A percentile compares a stretch with the other conserved stretches of the same genome.
These are phyloP conservation scores for Synergus umbraculus DNA, from an alignment of 2,888 invertebrate genomes.

Conservation along the genomic window DNA sequence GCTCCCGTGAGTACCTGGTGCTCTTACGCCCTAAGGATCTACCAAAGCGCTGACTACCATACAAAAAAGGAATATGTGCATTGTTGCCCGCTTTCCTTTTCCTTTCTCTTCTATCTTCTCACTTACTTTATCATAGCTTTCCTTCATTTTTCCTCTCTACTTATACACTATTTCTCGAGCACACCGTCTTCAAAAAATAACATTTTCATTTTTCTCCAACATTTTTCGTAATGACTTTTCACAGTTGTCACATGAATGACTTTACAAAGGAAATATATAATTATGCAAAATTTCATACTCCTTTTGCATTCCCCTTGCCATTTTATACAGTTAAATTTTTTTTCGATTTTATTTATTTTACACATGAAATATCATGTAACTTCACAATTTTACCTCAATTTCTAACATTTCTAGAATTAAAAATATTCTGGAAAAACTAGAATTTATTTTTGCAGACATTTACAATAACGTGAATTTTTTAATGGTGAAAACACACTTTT, in stretches of 20 bases:
- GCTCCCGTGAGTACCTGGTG: conserved; percentile 66
- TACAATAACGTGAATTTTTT: too few relatives aligned
- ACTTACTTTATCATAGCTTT: background rate
- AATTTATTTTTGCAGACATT: background rate
- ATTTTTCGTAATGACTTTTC: background rate
- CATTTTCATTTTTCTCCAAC: background rate
- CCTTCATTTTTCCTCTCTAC: background rate
- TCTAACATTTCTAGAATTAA: background rate
- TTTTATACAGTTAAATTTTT: background rate
- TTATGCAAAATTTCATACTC: background rate
- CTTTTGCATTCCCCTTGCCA: background rate
- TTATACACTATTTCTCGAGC: background rate
- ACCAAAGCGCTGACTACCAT: conserved; percentile 28
- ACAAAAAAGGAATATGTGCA: conserved; percentile 23
- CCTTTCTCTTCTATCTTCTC: background rate
- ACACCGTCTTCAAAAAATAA: background rate
- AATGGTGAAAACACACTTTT: too few relatives aligned
- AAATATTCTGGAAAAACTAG: background rate
- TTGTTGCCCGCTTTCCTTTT: background rate
- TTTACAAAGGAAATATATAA: background rate
- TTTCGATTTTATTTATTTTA: background rate
- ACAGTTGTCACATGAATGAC: background rate
- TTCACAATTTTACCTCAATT: background rate
- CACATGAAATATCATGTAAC: background rate
- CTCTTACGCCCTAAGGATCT: conserved; percentile 42